Evolutionary conservation across 2,113 vertebrate genomes (phyloP).

Genomic region (Chaenocephalus aceratus): DNA sequence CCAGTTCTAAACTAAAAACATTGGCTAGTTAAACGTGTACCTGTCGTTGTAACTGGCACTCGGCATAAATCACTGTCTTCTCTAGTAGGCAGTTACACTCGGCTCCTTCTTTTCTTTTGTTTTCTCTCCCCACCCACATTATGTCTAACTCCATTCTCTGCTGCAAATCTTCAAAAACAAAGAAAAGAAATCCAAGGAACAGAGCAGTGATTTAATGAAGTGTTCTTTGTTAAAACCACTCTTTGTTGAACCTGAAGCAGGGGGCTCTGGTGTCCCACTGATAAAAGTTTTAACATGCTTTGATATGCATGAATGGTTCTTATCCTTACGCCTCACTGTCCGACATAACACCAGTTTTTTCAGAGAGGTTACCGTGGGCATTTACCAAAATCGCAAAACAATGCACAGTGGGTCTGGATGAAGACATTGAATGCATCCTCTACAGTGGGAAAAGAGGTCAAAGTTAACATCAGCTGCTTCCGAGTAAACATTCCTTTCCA

Average conservation of each 20-base stretch:
- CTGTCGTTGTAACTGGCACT: conserved; percentile 4
- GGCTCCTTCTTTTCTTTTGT: background rate
- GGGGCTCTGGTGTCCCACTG: conserved; percentile 55
- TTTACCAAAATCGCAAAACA: conserved; percentile 12
- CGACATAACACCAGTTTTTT: background rate
- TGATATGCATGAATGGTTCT: conserved; percentile 73
- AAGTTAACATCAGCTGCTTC: conserved; percentile 14
- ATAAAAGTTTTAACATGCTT: conserved; percentile 75
- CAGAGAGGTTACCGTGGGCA: conserved; percentile 8
- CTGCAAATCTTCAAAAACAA: conserved; percentile 38
- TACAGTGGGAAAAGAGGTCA: background rate
- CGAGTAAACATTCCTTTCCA: conserved; percentile 37
- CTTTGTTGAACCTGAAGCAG: conserved; percentile 57
- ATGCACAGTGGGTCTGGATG: background rate
- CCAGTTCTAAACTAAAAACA: background rate
- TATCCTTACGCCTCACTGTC: conserved; percentile 55
- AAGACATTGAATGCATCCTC: background rate
- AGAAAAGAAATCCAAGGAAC: conserved; percentile 26
- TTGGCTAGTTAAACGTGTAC: background rate
- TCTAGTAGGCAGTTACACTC: conserved; percentile 7
- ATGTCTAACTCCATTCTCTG: conserved; percentile 13
- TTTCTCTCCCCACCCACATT: conserved; percentile 1
- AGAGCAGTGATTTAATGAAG: conserved; percentile 50
- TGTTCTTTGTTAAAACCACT: conserved; percentile 44
- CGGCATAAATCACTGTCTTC: conserved; percentile 13